Base-by-base conservation (phyloP, 1,140 invertebrate species). In the Bactericera cockerelli region DNA sequence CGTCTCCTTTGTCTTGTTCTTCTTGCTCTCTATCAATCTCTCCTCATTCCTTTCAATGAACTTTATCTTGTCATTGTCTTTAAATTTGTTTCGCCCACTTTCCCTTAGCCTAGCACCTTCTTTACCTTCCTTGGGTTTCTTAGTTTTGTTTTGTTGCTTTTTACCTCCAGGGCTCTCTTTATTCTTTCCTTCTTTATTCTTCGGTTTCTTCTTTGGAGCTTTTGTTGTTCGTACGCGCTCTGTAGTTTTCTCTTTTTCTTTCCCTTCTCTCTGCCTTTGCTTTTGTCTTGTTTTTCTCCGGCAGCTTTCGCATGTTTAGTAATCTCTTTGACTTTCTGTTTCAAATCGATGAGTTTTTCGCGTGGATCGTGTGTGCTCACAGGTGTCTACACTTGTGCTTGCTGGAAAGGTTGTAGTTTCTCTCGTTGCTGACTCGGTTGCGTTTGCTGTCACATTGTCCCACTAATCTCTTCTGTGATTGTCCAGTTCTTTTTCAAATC, bases 1-100 rank as follows among this genome's bases (percentile, higher is more conserved):
- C 49, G 79, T 79, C 0, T 78, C 76, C 21, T 61, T 55, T 24
- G 83, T 86, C 68, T 80, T 82, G 67, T 82, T 82, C 24, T 55
- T 62, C 31, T 49, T 49, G 22, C 42, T 49, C 19, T 49, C 42
- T 49, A 49, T 49, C n/a, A 49, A 19, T n/a, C 42, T 16, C 22
- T 49, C 42, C 19, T 49, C 42, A n/a, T 49, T 4, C 19, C 42
- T 49, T 49, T 49, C 42, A 19, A 49, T 22, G 19, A 19, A 49
- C 42, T 49, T 22, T 4, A 19, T 49, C 42, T 49, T 49, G 3
- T 49, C 42, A 4, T 49, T 22, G n/a, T 49, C 22, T 49, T 49
- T 49, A 8, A 3, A 4, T 49, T 49, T 22, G 8, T 49, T 49
- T n/a, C n/a, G 42, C 3, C 22, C 22, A 49, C 42, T 49, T 49